Base-by-base conservation (phyloP, 2,888 invertebrate genomes). In the Macrophya annulata region DNA sequence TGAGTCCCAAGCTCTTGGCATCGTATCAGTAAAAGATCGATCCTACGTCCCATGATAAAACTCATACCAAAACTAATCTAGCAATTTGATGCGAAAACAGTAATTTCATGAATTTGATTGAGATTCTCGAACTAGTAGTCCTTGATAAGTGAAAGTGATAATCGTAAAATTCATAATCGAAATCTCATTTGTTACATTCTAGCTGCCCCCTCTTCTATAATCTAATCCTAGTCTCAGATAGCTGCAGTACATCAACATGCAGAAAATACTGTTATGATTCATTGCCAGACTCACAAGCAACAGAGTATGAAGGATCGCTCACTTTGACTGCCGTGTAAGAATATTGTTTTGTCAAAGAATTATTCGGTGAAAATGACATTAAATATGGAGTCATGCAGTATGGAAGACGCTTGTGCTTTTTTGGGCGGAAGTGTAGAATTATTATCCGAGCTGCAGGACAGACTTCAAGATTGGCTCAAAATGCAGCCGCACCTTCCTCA, bases 401-500 rank as follows among this genome's bases (percentile, higher is more conserved):
- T 51, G 43, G 86, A 87, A 84, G 88, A 89, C 87, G 85, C 90
- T 68, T 90, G 89, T 86, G 85, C 76, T 43, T 87, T 88, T 48
- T 65, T 88, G 51, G 89, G 88, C 71, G 89, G 86, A 86, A 90
- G 86, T 86, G 87, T 87, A 48, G 87, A 89, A 79, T 88, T 89
- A 85, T 76, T 90, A 86, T 84, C 87, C 84, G 90, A 90, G 74
- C 88, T 90, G 62, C 86, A 88, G 77, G 88, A 89, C 86, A 89
- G 87, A 87, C 88, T 90, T 74, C 88, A 88, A 81, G 92, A 93
- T 25, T 93, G 93, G 93, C 92, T 92, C 68, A 88, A 86, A 31
- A 90, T 92, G 74, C 93, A 93, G 88, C 92, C 92, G 1, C 93
- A 93, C 89, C 89, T 94, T 84, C 93, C 93, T 3, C 90, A 93